Percentiles rank a stretch among this genome's conserved stretches.
These are phyloP conservation scores for Diplosoma virens DNA, from an alignment of 23 tunicate species.

Conservation along the genomic window DNA sequence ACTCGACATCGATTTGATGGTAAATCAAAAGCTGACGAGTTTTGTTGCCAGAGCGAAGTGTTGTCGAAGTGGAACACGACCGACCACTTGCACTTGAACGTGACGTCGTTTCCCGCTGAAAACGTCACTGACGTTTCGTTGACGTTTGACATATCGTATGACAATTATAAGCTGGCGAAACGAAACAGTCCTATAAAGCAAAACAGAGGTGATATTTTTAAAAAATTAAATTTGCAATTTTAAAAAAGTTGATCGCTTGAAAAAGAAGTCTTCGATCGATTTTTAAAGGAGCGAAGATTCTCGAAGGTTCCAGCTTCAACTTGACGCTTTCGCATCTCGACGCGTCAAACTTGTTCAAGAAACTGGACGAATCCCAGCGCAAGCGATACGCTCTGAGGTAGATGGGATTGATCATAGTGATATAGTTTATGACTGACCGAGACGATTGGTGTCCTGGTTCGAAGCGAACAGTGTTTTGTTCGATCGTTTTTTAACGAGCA, in stretches of 20 bases:
- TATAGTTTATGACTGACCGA: no score
- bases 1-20: not conserved
- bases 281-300: constrained; percentile 3
- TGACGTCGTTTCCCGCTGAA: constrained; percentile 52
- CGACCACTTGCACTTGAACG: constrained; percentile 43
- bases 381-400: constrained; percentile 35
- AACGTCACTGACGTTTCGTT: constrained; percentile 26
- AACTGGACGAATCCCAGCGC: constrained; percentile 4
- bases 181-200: constrained; percentile 50
- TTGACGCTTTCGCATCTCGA: constrained; percentile 33
- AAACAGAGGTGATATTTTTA: constrained; percentile 48
- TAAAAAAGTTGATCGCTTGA: no score
- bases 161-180: constrained; percentile 26
- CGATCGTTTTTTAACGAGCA: no score
- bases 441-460: no score
- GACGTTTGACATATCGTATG: constrained; percentile 56
- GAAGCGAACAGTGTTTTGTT: no score
- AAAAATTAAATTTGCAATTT: no score
- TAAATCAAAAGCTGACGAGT: not conserved
- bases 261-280: no score
- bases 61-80: constrained; percentile 23
- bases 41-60: constrained; percentile 30
- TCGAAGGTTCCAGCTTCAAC: constrained; percentile 52
- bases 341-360: constrained; percentile 59
- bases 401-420: not conserved